Evolutionary conservation across 2,797 vertebrate genomes (phyloP).

Genomic region (Dallia pectoralis): DNA sequence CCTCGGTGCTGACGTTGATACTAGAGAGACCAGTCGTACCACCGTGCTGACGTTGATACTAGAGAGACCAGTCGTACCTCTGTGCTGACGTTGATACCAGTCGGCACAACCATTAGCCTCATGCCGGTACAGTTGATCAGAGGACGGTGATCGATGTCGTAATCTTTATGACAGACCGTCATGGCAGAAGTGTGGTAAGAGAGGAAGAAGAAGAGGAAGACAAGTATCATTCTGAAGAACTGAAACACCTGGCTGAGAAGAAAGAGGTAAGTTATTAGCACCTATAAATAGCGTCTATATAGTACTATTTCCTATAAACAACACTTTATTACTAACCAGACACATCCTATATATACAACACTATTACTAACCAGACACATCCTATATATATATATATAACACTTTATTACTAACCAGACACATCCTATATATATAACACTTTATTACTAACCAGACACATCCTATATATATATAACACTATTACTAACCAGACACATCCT

Average conservation of each 20-base stretch:
- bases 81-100: background rate
- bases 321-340: background rate
- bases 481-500: no score
- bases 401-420: no score
- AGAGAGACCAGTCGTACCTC: background rate
- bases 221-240: background rate
- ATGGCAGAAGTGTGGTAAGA: background rate
- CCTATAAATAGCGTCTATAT: background rate
- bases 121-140: constrained; percentile 9
- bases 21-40: background rate
- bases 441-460: no score
- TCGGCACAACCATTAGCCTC: background rate
- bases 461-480: no score
- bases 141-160: constrained; percentile 16
- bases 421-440: no score
- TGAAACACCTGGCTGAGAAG: background rate
- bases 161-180: constrained; percentile 7
- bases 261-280: background rate
- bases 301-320: background rate
- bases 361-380: no score
- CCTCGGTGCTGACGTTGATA: background rate
- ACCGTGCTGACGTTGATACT: background rate
- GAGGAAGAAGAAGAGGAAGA: constrained; percentile 1
- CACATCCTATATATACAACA: no score
- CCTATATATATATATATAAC: no score